Evolutionary conservation across 2,797 vertebrate species (phyloP).

Genomic region (Acrossocheilus wenchowensis): DNA sequence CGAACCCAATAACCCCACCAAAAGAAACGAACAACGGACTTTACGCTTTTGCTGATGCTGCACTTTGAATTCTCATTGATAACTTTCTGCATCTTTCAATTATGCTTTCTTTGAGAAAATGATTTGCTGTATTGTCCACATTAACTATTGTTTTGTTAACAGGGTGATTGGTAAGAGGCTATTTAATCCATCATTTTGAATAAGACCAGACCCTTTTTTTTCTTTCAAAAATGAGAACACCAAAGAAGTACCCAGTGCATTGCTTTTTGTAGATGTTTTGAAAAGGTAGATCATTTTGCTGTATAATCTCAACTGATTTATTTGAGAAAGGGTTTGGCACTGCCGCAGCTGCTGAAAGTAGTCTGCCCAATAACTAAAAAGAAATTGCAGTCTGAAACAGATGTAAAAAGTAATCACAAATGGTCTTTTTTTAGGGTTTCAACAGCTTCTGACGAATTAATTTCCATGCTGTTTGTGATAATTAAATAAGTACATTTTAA

Average conservation of each 20-base stretch:
- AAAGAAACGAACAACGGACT: constrained; percentile 28
- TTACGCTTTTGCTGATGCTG: constrained; percentile 16
- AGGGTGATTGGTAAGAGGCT: not conserved
- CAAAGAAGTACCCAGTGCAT: not conserved
- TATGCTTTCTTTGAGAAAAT: not conserved
- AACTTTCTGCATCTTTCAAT: constrained; percentile 3
- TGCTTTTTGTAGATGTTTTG: not conserved
- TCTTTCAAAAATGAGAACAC: not conserved
- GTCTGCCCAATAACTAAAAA: not conserved
- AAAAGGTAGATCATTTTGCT: not conserved
- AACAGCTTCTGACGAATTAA: not conserved
- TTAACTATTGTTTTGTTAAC: constrained; percentile 4
- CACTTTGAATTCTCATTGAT: constrained; percentile 38
- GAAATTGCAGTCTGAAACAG: not conserved
- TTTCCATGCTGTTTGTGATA: not conserved
- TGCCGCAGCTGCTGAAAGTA: not conserved
- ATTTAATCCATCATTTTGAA: not conserved
- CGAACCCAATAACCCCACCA: constrained; percentile 50
- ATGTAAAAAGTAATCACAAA: not conserved
- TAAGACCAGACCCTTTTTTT: not conserved
- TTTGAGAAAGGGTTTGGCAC: not conserved
- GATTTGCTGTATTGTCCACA: not conserved
- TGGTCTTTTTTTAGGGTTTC: not conserved
- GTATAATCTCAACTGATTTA: not conserved
- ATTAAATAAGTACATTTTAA: not conserved